Conservation (phyloP, 2,888 invertebrate species). For the Peribatodes rhomboidaria region DNA sequence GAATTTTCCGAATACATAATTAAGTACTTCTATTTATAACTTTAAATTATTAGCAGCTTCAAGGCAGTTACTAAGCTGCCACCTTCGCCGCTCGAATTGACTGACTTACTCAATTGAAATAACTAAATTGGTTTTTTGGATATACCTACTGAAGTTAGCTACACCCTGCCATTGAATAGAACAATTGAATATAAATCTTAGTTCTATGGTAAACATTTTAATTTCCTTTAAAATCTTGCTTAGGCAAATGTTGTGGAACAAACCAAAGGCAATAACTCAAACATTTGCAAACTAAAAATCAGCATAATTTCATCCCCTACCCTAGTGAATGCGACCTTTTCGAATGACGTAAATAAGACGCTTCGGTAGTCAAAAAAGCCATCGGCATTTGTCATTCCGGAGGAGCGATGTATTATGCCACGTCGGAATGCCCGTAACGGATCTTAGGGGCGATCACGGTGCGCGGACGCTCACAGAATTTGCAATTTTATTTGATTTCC, state of each 20-base stretch:
- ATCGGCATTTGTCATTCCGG: constrained; percentile 72
- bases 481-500: constrained; percentile 70
- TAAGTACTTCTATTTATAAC: constrained; percentile 16
- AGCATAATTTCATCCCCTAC: constrained; percentile 35
- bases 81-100: neutral
- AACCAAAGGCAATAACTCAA: constrained; percentile 23
- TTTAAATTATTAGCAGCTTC: constrained; percentile 2
- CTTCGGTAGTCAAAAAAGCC: constrained; percentile 67
- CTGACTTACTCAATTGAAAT: neutral
- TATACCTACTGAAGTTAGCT: neutral
- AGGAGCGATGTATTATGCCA: constrained; percentile 59
- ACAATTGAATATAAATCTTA: neutral
- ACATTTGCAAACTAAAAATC: constrained; percentile 33
- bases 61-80: neutral
- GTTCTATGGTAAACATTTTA: neutral
- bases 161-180: too few species aligned
- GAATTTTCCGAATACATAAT: constrained; percentile 13
- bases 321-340: constrained; percentile 36
- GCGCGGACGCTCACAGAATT: constrained; percentile 56
- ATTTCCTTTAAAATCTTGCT: neutral
- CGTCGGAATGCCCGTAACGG: constrained; percentile 56
- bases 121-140: neutral
- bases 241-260: constrained; percentile 3
- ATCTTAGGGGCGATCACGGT: constrained; percentile 51
- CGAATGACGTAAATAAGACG: constrained; percentile 57